Conservation (phyloP, 2,113 vertebrate genomes). For the Melanocharis versteri region DNA sequence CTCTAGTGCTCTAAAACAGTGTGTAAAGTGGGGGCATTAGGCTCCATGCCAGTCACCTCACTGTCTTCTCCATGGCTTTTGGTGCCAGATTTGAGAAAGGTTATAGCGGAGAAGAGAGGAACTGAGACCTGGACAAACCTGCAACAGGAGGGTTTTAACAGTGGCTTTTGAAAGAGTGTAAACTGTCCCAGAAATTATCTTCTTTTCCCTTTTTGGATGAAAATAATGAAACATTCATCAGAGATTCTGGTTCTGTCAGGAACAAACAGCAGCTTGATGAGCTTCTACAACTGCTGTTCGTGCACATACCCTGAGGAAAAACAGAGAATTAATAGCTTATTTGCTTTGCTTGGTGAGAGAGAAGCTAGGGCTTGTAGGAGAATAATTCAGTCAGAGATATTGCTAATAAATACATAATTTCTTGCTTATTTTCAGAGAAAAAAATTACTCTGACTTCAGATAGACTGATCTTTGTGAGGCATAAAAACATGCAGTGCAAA, state of each 20-base stretch:
- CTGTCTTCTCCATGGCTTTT: background rate
- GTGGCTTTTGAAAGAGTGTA: background rate
- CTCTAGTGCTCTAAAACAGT: background rate
- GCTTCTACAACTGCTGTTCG: constrained; percentile 25
- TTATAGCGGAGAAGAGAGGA: background rate
- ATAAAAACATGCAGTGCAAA: background rate
- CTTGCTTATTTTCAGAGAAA: background rate
- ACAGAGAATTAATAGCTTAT: constrained; percentile 54
- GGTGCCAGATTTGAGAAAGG: background rate
- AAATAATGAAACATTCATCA: constrained; percentile 9
- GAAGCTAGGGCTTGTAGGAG: background rate
- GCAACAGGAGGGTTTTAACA: background rate
- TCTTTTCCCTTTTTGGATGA: background rate
- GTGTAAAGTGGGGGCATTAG: background rate
- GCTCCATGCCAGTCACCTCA: rapidly evolving
- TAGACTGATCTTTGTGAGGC: background rate
- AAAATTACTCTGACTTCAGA: background rate
- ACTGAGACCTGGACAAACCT: background rate
- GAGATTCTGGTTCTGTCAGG: background rate
- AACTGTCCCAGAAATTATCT: background rate
- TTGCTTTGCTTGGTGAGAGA: constrained; percentile 40
- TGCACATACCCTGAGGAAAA: constrained; percentile 37
- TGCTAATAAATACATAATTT: constrained; percentile 27
- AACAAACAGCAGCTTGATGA: constrained; percentile 54
- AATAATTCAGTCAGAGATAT: constrained; percentile 11